A percentile compares a stretch with the other conserved stretches of the same genome.
phyloP scores from a whole-genome alignment of 1,140 invertebrate species.

The Zaprionus gabonicus region DNA sequence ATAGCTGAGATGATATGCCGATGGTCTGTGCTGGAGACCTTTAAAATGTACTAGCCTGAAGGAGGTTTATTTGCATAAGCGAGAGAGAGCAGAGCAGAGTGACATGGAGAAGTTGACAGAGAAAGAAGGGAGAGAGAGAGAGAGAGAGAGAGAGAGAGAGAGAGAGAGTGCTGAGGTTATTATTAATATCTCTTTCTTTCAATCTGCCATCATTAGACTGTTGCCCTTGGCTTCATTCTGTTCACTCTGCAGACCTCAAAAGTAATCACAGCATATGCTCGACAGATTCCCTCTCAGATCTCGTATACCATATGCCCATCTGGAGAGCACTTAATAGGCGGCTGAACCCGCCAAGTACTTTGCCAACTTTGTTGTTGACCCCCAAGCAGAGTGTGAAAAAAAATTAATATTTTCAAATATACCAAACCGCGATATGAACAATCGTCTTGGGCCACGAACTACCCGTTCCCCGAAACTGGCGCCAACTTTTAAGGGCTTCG shows the following conservation, averaged over 20 bases:
- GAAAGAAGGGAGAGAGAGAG: neutral
- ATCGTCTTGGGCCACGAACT: neutral
- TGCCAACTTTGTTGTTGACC: constrained; percentile 9
- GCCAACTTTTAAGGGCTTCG: constrained; percentile 2
- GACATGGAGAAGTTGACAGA: neutral
- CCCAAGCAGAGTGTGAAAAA: neutral
- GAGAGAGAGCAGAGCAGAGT: neutral
- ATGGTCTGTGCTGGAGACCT: neutral
- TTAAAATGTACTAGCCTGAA: neutral
- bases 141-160: neutral
- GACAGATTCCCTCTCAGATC: neutral
- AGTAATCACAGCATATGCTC: constrained; percentile 2
- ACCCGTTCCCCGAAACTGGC: neutral
- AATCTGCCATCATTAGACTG: neutral
- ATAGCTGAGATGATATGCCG: constrained; percentile 1
- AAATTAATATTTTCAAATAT: constrained; percentile 1
- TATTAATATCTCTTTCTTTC: neutral
- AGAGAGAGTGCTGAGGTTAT: neutral
- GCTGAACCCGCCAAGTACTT: constrained; percentile 6
- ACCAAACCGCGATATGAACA: neutral
- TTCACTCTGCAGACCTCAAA: neutral
- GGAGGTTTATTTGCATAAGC: neutral
- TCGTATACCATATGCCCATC: neutral
- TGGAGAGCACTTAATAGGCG: neutral
- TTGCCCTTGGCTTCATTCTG: neutral